phyloP scores from a whole-genome alignment of 2,888 invertebrate species.

The Caenorhabditis virilis region DNA sequence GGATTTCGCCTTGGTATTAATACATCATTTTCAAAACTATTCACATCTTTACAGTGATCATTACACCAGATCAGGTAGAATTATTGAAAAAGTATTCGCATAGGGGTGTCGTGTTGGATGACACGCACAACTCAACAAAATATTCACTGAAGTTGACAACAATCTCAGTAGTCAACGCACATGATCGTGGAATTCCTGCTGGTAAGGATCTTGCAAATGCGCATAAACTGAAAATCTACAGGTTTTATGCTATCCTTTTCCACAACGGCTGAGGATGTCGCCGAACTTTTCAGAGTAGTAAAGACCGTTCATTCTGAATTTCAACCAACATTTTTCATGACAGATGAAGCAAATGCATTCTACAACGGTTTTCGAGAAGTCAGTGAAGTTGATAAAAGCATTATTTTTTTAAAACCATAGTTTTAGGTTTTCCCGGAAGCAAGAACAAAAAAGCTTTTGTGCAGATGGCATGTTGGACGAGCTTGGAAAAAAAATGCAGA shows the following conservation, averaged over 20 bases:
- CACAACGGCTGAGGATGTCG: conserved; percentile 4
- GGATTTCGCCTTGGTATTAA: conserved; percentile 1
- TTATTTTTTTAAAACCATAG: neutral
- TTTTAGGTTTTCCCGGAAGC: neutral
- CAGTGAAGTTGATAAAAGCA: too few relatives aligned
- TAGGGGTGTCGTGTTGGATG: conserved; percentile 9
- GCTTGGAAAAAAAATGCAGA: conserved; percentile 14
- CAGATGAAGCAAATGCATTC: conserved; percentile 11
- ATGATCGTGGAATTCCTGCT: conserved; percentile 11
- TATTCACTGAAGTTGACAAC: conserved; percentile 14
- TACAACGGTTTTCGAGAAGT: conserved; percentile 4
- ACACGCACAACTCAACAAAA: conserved; percentile 11
- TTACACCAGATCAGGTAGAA: conserved; percentile 6
- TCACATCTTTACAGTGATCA: conserved; percentile 10
- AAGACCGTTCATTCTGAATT: neutral
- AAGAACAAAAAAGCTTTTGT: neutral
- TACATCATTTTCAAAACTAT: too few relatives aligned
- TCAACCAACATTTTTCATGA: conserved; percentile 4
- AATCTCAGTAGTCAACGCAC: conserved; percentile 3
- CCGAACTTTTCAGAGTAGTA: conserved; percentile 1
- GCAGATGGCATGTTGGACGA: conserved; percentile 12
- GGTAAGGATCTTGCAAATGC: conserved; percentile 1
- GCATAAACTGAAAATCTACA: neutral
- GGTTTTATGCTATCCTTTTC: conserved; percentile 8
- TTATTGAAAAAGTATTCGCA: neutral